Conservation (phyloP, 1,140 invertebrate species). For the Acromyrmex heyeri region DNA sequence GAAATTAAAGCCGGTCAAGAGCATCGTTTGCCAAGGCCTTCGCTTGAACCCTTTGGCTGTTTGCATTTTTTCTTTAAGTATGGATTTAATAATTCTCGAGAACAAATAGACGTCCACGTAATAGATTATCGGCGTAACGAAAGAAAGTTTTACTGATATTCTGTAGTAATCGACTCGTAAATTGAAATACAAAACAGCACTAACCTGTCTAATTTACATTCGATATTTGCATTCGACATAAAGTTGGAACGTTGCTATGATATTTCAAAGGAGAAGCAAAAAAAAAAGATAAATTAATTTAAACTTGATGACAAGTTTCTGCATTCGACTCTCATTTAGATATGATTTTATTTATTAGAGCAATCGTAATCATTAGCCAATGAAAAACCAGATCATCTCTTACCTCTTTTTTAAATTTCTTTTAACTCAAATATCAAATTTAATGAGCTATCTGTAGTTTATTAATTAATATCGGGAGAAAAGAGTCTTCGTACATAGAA, state of each 20-base stretch:
- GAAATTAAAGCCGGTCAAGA: constrained; percentile 50
- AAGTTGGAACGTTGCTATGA: background rate
- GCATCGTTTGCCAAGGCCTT: constrained; percentile 19
- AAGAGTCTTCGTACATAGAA: background rate
- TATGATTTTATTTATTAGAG: constrained; percentile 11
- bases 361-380: constrained; percentile 9
- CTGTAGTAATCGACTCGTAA: constrained; percentile 7
- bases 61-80: constrained; percentile 12
- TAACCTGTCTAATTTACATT: constrained; percentile 2
- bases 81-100: constrained; percentile 39
- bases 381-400: background rate
- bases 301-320: background rate
- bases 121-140: constrained; percentile 7
- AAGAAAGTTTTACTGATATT: constrained; percentile 19
- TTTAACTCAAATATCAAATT: constrained; percentile 7
- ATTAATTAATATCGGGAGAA: constrained; percentile 7
- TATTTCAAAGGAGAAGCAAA: background rate
- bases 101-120: constrained; percentile 33
- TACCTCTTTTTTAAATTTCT: background rate
- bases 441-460: constrained; percentile 3
- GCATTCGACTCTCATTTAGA: constrained; percentile 15
- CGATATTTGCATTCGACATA: background rate
- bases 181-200: constrained; percentile 15
- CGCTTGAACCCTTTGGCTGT: constrained; percentile 22
- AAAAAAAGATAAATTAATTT: background rate